Base-by-base conservation (phyloP, 2,113 vertebrate genomes). In the Natator depressus region DNA sequence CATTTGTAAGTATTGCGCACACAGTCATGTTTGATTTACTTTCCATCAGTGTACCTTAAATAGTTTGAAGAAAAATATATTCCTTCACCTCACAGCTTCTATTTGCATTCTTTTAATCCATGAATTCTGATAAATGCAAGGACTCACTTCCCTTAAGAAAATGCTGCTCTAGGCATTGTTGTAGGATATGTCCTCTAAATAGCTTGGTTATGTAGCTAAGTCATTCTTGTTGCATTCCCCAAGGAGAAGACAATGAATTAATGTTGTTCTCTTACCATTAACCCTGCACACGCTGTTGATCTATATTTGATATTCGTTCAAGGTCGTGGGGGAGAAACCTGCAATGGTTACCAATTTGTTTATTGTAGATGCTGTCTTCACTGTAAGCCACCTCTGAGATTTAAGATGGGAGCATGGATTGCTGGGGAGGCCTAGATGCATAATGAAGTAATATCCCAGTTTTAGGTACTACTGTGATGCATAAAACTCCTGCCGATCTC, bases 351-450 rank as follows among this genome's bases (percentile, higher is more conserved):
- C 35, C 78, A 79, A 20, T 35, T 6, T 78, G 49, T 62, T 46
- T 82, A 5, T 88, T 42, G 51, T 65, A 8, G 31, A 5, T 8
- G 75, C 65, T 55, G 2, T 82, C 35, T 82, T 90, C 16, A 57
- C 10, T 38, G 2, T 13, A 51, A 85, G 27, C 42, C 46, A 69
- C 3, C 51, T 19, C 31, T 42, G 42, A 88, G 13, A 88, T 11
- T 38, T 78, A 80, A 2, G 80, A 87, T 5, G 59, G 35, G 2
- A 38, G 6, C 38, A 75, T 20, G 3, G 12, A 20, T 8, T 19
- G 10, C 78, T 19, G 0, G 0, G 13, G 7, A 69, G 62, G 8
- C 16, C 16, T 20, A 19, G 16, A n/a, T 8, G 62, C 14, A n/a
- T 35, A n/a, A 69, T 35, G 62, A 3, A n/a, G 31, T 19, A n/a